phyloP scores from a whole-genome alignment of 2,797 vertebrate genomes.

The Dermochelys coriacea region DNA sequence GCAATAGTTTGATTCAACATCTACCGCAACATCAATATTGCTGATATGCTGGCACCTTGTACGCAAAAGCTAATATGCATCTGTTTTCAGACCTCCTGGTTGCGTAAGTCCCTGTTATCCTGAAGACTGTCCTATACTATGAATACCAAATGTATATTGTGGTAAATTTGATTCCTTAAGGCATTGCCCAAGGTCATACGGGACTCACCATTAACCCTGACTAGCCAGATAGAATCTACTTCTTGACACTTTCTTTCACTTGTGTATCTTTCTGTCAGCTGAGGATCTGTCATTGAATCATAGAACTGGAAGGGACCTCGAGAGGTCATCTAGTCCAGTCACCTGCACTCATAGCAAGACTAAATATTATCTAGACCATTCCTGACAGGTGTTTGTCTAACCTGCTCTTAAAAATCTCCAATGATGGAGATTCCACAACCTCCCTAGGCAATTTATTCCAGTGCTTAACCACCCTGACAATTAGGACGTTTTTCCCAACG shows the following conservation, averaged over 20 bases:
- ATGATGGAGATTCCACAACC: no score
- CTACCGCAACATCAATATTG: background rate
- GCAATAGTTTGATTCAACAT: constrained; percentile 1
- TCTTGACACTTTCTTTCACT: background rate
- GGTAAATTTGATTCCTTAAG: background rate
- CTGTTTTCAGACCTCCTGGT: background rate
- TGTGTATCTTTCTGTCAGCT: constrained; percentile 50
- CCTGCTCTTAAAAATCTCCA: no score
- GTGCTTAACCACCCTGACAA: no score
- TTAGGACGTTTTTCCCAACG: no score
- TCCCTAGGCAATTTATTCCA: no score
- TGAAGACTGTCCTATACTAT: constrained; percentile 40
- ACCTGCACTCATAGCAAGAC: no score
- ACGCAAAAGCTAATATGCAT: background rate
- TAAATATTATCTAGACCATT: no score
- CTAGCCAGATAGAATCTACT: constrained; percentile 47
- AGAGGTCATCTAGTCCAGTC: no score
- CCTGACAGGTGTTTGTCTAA: no score
- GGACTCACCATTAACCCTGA: constrained; percentile 12
- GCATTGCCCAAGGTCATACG: constrained; percentile 44
- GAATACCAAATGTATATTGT: constrained; percentile 24
- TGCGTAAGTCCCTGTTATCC: background rate
- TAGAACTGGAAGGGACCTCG: no score
- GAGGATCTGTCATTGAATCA: background rate
- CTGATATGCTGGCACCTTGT: background rate